Conservation (phyloP, 2,113 vertebrate species). For the Trinectes maculatus region DNA sequence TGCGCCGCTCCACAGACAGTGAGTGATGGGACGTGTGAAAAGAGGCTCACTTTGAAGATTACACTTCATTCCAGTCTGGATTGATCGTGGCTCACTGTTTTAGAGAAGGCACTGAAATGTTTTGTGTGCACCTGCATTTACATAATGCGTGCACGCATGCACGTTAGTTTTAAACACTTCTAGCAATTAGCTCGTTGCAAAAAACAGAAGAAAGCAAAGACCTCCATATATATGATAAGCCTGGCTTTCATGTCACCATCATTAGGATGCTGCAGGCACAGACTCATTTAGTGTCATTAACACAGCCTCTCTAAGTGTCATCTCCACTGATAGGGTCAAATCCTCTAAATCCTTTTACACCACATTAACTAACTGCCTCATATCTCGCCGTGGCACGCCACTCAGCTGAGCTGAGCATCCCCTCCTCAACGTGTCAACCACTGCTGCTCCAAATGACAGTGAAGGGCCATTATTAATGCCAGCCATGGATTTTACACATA, state of each 20-base stretch:
- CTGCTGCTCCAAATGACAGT: conserved; percentile 43
- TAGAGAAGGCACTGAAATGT: background rate
- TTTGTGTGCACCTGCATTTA: conserved; percentile 1
- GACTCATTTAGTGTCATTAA: conserved; percentile 77
- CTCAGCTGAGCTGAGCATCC: conserved; percentile 68
- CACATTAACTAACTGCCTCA: conserved; percentile 75
- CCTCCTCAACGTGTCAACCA: conserved; percentile 64
- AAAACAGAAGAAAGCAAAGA: conserved; percentile 12
- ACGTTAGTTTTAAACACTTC: conserved; percentile 21
- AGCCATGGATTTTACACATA: background rate
- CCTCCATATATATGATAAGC: conserved; percentile 47
- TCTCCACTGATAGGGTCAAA: conserved; percentile 76
- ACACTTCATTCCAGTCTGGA: conserved; percentile 8
- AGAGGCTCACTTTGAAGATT: conserved; percentile 1
- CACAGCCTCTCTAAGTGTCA: conserved; percentile 65
- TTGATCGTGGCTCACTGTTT: conserved; percentile 2
- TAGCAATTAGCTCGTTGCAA: conserved; percentile 21
- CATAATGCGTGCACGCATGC: background rate
- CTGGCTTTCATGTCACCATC: conserved; percentile 48
- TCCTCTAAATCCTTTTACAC: conserved; percentile 79
- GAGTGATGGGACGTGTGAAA: background rate
- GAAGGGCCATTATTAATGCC: conserved; percentile 32
- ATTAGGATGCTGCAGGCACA: conserved; percentile 67
- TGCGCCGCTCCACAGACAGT: background rate
- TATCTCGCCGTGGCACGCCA: conserved; percentile 62